Conservation (phyloP, 2,888 invertebrate genomes). For the Fragum sueziense region DNA sequence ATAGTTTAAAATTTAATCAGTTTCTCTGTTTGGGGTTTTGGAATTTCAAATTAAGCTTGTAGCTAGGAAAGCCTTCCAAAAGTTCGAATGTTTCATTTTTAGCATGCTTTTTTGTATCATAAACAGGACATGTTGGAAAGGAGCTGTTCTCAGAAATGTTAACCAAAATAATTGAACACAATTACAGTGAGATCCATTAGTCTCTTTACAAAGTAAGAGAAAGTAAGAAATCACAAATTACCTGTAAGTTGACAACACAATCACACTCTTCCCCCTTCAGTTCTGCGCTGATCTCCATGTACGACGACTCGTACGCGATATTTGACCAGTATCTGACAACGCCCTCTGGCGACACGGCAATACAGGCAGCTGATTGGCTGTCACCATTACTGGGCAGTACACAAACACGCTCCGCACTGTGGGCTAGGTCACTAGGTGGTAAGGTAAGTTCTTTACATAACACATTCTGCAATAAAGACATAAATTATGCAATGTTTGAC, state of each 20-base stretch:
- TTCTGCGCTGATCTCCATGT: conserved; percentile 92
- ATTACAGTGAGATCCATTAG: too few relatives aligned
- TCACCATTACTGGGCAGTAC: conserved; percentile 89
- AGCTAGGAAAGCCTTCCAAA: too few relatives aligned
- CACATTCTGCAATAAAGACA: conserved; percentile 77
- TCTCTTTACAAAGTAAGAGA: too few relatives aligned
- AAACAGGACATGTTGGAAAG: too few relatives aligned
- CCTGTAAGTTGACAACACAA: conserved; percentile 79
- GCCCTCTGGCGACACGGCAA: conserved; percentile 97
- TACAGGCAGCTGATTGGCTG: conserved; percentile 75
- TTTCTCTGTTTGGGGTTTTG: too few relatives aligned
- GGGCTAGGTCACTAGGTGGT: conserved; percentile 95
- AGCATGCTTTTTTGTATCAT: too few relatives aligned
- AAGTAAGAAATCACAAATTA: too few relatives aligned
- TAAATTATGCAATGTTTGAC: conserved; percentile 94
- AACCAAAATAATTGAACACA: too few relatives aligned
- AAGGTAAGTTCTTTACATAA: conserved; percentile 93
- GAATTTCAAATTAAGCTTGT: too few relatives aligned
- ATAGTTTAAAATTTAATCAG: too few relatives aligned
- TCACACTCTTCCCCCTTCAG: conserved; percentile 86
- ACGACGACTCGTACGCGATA: conserved; percentile 93
- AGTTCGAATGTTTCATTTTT: too few relatives aligned
- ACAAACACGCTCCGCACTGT: conserved; percentile 85
- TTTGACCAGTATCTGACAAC: conserved; percentile 96
- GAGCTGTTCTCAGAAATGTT: too few relatives aligned